Evolutionary conservation across 2,888 invertebrate species (phyloP).

Genomic region (Papilio demoleus): DNA sequence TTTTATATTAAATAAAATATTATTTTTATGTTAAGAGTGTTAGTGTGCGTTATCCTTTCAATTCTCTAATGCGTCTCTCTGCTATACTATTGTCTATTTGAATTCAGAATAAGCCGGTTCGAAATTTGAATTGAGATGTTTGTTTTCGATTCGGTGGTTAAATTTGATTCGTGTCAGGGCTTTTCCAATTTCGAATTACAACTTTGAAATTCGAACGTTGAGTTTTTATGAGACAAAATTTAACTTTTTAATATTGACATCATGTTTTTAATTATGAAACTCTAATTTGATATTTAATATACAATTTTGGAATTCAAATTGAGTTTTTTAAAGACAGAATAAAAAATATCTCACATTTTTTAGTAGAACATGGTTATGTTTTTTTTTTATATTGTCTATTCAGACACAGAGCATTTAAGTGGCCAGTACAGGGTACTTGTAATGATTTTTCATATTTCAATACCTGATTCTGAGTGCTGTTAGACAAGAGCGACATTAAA

Average conservation of each 20-base stretch:
- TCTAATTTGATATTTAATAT: not conserved
- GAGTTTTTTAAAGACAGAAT: not conserved
- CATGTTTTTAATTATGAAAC: not conserved
- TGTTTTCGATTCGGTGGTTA: constrained; percentile 70
- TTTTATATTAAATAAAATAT: not conserved
- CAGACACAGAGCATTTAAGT: no score
- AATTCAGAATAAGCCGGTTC: constrained; percentile 74
- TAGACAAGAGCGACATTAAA: constrained; percentile 21
- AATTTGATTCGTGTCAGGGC: constrained; percentile 60
- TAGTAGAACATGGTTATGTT: no score
- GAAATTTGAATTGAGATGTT: constrained; percentile 75
- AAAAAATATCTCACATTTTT: not conserved
- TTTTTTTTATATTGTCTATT: no score
- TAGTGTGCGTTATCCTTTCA: constrained; percentile 51
- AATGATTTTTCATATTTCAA: no score
- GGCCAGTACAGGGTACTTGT: no score
- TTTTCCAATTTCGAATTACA: constrained; percentile 47
- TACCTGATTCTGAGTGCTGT: constrained; percentile 39
- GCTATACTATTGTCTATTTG: constrained; percentile 70
- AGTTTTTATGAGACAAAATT: constrained; percentile 3
- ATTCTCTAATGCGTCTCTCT: constrained; percentile 64
- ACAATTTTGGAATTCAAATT: not conserved
- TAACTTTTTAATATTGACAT: constrained; percentile 2
- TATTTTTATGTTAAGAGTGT: no score
- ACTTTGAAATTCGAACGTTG: constrained; percentile 50